Percentiles rank a stretch among this genome's conserved stretches.
phyloP scores from a whole-genome alignment of 64 coral and sea anemone species.

The Exaiptasia diaphana region DNA sequence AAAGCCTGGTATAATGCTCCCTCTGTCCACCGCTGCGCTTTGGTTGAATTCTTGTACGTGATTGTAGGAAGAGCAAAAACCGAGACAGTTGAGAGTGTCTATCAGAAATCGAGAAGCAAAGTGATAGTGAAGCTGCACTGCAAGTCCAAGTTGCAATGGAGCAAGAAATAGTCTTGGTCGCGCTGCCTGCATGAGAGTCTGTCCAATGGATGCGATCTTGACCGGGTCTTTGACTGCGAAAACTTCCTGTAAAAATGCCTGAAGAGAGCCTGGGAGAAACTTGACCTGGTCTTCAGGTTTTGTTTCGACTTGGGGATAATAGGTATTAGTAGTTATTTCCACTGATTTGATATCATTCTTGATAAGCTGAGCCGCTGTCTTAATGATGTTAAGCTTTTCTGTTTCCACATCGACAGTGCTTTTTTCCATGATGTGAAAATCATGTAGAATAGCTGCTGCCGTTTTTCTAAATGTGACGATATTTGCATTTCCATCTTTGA shows the following conservation, averaged over 20 bases:
- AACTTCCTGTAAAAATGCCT: background rate
- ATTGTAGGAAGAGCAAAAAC: conserved; percentile 42
- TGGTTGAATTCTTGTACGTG: conserved; percentile 23
- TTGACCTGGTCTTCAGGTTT: no score
- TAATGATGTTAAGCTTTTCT: conserved; percentile 11
- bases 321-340: background rate
- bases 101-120: conserved; percentile 44
- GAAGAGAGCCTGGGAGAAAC: no score
- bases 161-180: background rate
- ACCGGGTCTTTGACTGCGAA: background rate
- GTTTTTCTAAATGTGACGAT: conserved; percentile 45
- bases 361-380: background rate
- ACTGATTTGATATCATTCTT: background rate
- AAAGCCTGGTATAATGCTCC: conserved; percentile 6
- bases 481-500: conserved; percentile 11
- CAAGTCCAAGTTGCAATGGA: conserved; percentile 35
- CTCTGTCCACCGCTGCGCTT: conserved; percentile 21
- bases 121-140: conserved; percentile 13
- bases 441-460: background rate
- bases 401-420: background rate
- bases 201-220: conserved; percentile 14
- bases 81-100: conserved; percentile 21
- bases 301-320: background rate
- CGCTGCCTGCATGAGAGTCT: conserved; percentile 37
- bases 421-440: conserved; percentile 20